These are phyloP conservation scores for Diachasma alloeum DNA, from an alignment of 1,140 invertebrate species.

Conservation along the genomic window DNA sequence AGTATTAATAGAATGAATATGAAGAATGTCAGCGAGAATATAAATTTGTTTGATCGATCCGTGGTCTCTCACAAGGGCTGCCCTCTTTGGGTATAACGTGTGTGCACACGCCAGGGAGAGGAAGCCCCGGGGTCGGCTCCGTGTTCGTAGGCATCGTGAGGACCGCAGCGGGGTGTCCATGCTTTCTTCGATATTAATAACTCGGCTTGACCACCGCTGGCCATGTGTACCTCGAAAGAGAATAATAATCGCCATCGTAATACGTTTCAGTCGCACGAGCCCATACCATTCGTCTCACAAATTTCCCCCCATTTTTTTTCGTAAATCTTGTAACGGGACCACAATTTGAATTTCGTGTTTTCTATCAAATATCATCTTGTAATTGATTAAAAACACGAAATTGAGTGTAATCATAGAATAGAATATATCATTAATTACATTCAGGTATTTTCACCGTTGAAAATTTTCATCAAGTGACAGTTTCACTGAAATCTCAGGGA, in stretches of 20 bases:
- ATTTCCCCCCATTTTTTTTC: not conserved
- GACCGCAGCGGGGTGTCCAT: conserved; percentile 51
- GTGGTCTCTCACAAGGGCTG: not conserved
- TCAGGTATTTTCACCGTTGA: too few species aligned
- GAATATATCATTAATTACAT: too few species aligned
- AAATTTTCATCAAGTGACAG: too few species aligned
- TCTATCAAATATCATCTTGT: too few species aligned
- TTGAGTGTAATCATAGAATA: too few species aligned
- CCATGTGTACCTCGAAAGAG: conserved; percentile 43
- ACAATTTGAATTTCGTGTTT: too few species aligned
- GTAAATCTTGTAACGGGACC: not conserved
- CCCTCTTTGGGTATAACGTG: not conserved
- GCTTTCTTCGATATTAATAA: conserved; percentile 53
- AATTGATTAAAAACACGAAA: too few species aligned
- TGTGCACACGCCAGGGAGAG: conserved; percentile 11
- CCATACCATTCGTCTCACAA: conserved; percentile 25
- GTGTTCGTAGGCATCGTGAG: conserved; percentile 48
- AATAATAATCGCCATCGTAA: conserved; percentile 53
- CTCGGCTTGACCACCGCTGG: conserved; percentile 38
- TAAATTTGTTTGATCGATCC: conserved; percentile 20
- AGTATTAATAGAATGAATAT: not conserved
- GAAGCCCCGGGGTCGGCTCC: conserved; percentile 44
- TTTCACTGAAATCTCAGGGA: too few species aligned
- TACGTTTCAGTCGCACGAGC: conserved; percentile 39
- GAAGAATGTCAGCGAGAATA: not conserved